A percentile compares a stretch with the other conserved stretches of the same genome.
Evolutionary conservation across 2,113 vertebrate species (phyloP).

Genomic region (Pygoscelis adeliae): DNA sequence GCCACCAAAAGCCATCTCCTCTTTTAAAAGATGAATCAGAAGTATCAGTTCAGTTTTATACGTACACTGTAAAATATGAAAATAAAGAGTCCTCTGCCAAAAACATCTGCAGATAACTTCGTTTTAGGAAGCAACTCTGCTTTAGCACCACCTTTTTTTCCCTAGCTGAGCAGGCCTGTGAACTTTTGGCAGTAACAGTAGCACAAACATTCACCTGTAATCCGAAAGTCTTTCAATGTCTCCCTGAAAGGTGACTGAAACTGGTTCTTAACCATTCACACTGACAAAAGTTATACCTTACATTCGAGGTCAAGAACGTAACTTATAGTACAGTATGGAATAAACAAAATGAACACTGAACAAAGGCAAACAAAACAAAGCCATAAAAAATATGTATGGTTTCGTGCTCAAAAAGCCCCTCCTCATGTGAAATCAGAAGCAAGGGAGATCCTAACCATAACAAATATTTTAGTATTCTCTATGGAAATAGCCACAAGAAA

Average conservation of each 20-base stretch:
- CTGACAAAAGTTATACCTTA: neutral
- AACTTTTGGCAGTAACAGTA: neutral
- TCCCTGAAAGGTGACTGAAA: neutral
- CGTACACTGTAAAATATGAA: neutral
- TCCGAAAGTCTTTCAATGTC: neutral
- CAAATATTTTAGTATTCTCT: neutral
- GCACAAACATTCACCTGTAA: neutral
- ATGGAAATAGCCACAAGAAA: neutral
- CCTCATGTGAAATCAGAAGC: neutral
- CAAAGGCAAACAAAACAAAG: neutral
- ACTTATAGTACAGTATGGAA: neutral
- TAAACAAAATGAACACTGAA: neutral
- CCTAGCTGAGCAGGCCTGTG: neutral
- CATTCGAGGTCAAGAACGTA: fast-evolving
- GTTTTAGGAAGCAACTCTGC: neutral
- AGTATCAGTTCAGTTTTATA: neutral
- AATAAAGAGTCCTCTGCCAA: neutral
- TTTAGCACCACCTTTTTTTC: neutral
- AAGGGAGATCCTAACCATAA: neutral
- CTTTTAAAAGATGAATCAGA: neutral
- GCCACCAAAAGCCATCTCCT: neutral
- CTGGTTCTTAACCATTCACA: neutral
- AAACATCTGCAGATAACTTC: neutral
- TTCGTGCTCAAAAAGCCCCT: neutral
- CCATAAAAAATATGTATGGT: neutral